phyloP scores from a whole-genome alignment of 2,797 vertebrate species.

The Dermochelys coriacea region DNA sequence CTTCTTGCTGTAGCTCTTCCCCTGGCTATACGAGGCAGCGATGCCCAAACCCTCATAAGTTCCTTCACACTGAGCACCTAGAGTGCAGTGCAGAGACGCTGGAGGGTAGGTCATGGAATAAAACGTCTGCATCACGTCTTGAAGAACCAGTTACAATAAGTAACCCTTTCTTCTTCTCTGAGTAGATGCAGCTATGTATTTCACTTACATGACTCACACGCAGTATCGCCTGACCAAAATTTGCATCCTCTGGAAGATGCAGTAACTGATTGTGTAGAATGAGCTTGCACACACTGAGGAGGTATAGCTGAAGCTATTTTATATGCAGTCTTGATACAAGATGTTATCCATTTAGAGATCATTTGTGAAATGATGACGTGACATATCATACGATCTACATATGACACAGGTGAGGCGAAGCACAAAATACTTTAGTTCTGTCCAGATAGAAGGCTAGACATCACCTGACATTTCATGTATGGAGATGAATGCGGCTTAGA shows the following conservation, averaged over 20 bases:
- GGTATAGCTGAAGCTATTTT: not conserved
- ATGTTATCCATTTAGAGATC: not conserved
- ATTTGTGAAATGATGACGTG: not conserved
- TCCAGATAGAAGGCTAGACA: not conserved
- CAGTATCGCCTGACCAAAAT: not conserved
- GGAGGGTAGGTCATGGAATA: not conserved
- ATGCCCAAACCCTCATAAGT: not conserved
- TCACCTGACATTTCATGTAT: not conserved
- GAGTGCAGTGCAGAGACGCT: not conserved
- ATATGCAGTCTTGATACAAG: not conserved
- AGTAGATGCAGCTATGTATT: not conserved
- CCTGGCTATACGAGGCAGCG: not conserved
- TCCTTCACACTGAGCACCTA: not conserved
- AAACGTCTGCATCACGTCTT: not conserved
- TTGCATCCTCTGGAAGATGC: not conserved
- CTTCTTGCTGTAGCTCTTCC: not conserved
- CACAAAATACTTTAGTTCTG: not conserved
- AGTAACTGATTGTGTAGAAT: not conserved
- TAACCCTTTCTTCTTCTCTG: not conserved
- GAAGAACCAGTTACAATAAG: not conserved
- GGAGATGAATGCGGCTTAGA: not conserved
- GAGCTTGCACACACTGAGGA: not conserved
- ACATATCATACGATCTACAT: not conserved
- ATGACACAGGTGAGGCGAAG: not conserved
- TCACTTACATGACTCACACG: not conserved